Evolutionary conservation across 2,113 vertebrate species (phyloP), one percentile per base, ranked within the genome.

Genomic region (Lepisosteus osseus): DNA sequence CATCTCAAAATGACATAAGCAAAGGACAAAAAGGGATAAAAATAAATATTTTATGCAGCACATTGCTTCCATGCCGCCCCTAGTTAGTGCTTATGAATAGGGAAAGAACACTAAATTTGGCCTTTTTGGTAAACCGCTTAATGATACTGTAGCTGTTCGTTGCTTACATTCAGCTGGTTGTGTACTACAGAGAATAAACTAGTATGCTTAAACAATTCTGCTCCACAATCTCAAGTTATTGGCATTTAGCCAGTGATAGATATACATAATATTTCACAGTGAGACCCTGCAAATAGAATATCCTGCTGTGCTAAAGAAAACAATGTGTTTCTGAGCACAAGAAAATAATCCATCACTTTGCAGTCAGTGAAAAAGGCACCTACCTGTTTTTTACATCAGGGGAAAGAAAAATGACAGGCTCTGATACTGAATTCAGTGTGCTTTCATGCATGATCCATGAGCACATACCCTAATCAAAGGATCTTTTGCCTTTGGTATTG

Each of bases 241-340:
- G 94, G 94, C 94, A 87, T 88, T 72, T 65, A 86, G 85, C 90
- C 92, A 93, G 85, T 81, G 85, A 94, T 87, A 96, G 94, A 97
- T 96, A 93, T 96, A 88, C 94, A 89, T 95, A 93, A 94, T 97
- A 94, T 95, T 94, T 96, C 95, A 94, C 90, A 87, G 92, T 90
- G 90, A 92, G 94, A 92, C 93, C 92, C 90, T 91, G 94, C 94
- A 96, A 98, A 98, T 95, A 97, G 95, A 95, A 97, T 95, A 95
- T 94, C 97, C 97, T 96, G 96, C 96, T 98, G 96, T 95, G 96
- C 95, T 98, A 96, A 99, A 95, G 95, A 96, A 97, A 98, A 98
- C 95, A 97, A 93, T 95, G 95, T 95, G 94, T 94, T 98, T 95
- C 95, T 93, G 95, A 94, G 93, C 92, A 93, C 93, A 90, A 95